Evolutionary conservation across 2,797 vertebrate genomes (phyloP).

Genomic region (Ceryle rudis): DNA sequence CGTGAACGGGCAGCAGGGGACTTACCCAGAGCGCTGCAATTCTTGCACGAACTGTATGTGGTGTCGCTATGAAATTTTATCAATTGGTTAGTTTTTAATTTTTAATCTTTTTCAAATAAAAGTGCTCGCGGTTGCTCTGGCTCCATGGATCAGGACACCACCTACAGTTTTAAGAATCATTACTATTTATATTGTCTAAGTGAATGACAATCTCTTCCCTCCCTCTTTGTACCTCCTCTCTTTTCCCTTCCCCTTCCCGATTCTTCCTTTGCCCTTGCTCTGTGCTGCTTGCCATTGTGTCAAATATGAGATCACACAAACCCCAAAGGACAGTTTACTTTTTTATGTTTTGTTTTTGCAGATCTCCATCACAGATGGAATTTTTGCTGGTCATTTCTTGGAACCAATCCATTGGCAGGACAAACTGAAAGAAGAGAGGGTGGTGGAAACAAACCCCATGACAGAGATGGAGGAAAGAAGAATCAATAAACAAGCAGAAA

Average conservation of each 20-base stretch:
- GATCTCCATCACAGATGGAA: slow-evolving; percentile 85
- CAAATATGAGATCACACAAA: slow-evolving; percentile 17
- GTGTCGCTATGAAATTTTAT: background rate
- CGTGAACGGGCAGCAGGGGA: background rate
- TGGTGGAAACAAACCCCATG: slow-evolving; percentile 71
- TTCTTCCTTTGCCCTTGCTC: slow-evolving; percentile 31
- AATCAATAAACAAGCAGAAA: background rate
- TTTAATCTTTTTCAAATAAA: slow-evolving; percentile 20
- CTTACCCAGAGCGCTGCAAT: background rate
- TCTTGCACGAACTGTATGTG: background rate
- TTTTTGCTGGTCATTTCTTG: slow-evolving; percentile 77
- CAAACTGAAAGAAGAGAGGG: slow-evolving; percentile 51
- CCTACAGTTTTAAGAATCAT: slow-evolving; percentile 61
- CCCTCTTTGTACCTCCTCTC: background rate
- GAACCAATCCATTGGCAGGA: slow-evolving; percentile 74
- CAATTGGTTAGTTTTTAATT: background rate
- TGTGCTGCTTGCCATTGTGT: slow-evolving; percentile 12
- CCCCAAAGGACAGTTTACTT: slow-evolving; percentile 38
- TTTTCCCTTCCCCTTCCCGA: background rate
- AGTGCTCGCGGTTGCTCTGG: slow-evolving; percentile 68
- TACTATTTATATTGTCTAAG: background rate
- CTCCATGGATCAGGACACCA: slow-evolving; percentile 51
- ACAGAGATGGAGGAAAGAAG: slow-evolving; percentile 56
- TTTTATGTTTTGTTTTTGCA: slow-evolving; percentile 57
- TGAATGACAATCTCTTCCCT: background rate